Conservation (phyloP, 2,797 vertebrate species). For the Petrocephalus sullivani region DNA sequence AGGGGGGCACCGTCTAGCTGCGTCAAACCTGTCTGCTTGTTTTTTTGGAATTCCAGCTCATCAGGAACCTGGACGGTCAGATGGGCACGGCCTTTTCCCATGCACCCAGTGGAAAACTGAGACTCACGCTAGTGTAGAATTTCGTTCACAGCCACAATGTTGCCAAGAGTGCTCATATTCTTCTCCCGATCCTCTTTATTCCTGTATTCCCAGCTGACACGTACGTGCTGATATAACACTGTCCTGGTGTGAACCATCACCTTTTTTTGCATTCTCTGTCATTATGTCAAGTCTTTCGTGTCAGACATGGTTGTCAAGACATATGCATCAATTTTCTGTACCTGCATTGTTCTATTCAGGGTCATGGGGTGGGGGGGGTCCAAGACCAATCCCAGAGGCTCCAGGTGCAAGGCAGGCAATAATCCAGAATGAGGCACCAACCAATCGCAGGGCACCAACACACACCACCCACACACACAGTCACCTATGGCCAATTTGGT, state of each 20-base stretch:
- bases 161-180: neutral
- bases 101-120: neutral
- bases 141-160: neutral
- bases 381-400: neutral
- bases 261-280: neutral
- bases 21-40: neutral
- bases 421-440: neutral
- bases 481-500: neutral
- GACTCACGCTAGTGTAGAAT: neutral
- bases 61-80: neutral
- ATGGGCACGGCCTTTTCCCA: neutral
- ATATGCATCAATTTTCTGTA: neutral
- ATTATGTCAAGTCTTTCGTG: neutral
- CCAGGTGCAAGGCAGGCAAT: neutral
- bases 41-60: neutral
- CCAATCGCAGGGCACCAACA: neutral
- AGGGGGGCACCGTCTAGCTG: neutral
- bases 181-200: neutral
- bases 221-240: neutral
- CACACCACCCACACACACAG: neutral
- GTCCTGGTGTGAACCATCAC: neutral
- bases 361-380: neutral
- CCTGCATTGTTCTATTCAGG: neutral
- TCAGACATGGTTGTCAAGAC: neutral
- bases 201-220: neutral